Evolutionary conservation across 2,888 invertebrate genomes (phyloP).

Genomic region (Sabellastarte sp.): DNA sequence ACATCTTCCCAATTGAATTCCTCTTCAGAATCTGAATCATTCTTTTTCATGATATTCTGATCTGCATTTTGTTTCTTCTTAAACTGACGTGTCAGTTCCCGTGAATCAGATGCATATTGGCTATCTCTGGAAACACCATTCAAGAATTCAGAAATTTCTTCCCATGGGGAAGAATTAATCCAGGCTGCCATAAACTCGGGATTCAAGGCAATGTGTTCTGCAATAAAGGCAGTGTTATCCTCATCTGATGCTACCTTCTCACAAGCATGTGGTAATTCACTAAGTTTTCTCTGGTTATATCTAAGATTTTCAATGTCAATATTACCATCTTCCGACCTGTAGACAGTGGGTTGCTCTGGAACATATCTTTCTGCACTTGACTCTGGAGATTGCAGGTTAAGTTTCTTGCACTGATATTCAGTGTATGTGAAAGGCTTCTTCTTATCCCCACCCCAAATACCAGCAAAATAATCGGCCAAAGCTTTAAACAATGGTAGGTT

Average conservation of each 20-base stretch:
- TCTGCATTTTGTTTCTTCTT: too few species aligned
- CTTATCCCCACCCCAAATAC: neutral
- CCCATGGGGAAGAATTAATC: neutral
- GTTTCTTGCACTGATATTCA: neutral
- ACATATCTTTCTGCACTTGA: neutral
- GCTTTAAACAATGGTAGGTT: neutral
- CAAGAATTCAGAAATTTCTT: neutral
- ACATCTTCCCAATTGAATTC: too few species aligned
- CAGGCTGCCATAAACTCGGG: neutral
- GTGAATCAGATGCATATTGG: neutral
- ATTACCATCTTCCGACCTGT: neutral
- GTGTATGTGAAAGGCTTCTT: neutral
- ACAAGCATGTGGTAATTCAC: neutral
- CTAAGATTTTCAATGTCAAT: neutral
- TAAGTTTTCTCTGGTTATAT: neutral
- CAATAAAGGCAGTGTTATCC: neutral
- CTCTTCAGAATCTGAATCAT: neutral
- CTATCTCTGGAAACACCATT: neutral
- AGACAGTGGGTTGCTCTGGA: neutral
- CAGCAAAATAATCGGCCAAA: neutral
- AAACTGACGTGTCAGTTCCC: neutral
- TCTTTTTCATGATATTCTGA: neutral
- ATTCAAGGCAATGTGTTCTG: neutral
- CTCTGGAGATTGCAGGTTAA: neutral
- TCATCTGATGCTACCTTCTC: neutral